Evolutionary conservation across 1,140 invertebrate genomes (phyloP), one percentile per base, ranked within the genome.

Genomic region (Vanessa tameamea): DNA sequence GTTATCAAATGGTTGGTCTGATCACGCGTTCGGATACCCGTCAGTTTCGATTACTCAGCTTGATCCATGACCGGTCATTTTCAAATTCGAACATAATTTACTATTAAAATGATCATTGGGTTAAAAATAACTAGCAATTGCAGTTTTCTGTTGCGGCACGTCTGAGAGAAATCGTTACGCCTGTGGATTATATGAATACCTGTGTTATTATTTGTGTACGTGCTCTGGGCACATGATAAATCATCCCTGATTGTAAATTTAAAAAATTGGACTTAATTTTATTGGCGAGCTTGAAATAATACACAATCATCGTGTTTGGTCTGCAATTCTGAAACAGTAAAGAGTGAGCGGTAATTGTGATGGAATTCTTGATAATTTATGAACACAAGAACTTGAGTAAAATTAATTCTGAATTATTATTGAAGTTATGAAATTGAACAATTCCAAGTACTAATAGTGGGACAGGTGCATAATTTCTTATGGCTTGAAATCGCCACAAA

Each of bases 1-100:
- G 73, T 71, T 67, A 75, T 75, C 73, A 75, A 75, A 71, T 31
- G 73, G 69, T 67, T 71, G 69, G 65, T 66, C 63, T 66, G 73
- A 67, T 59, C 47, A 31, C 55, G 68, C 23, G 23, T 51, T 31
- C 66, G 50, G 61, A 47, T 23, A 50, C 73, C 64, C 73, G 68
- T 70, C 73, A 68, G 16, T 16, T 75, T 75, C 73, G 64, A 63
- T 75, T 70, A 75, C 69, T 75, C 68, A 71, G 73, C 55, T n/a
- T 75, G 68, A 69, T 75, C 37, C 67, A 69, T 70, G 73, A 71
- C 63, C 68, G 63, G 73, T 64, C 70, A 75, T 75, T 75, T 71
- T 55, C 68, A 63, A 71, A 75, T 70, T 75, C 55, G 55, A 70
- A 75, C 48, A 53, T 64, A 48, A 75, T 71, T 75, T 71, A 75